Evolutionary conservation across 2,888 invertebrate species (phyloP).

Genomic region (Eupithecia exiguata): DNA sequence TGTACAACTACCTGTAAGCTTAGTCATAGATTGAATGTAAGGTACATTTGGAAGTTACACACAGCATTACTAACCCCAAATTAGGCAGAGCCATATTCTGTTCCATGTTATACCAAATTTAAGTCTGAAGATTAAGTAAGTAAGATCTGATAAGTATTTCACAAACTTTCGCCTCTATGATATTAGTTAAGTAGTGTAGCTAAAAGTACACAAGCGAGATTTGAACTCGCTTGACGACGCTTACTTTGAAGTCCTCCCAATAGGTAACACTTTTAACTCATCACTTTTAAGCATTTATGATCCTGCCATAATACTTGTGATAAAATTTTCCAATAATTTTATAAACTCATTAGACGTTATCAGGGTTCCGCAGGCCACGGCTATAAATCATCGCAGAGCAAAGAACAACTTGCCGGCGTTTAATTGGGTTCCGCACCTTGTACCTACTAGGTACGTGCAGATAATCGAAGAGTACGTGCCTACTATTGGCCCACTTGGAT

Average conservation of each 20-base stretch:
- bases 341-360: slow-evolving; percentile 48
- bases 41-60: background rate
- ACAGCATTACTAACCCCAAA: background rate
- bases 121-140: no score
- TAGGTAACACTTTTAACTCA: background rate
- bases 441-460: slow-evolving; percentile 11
- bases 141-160: background rate
- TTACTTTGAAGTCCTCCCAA: background rate
- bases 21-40: no score
- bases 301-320: background rate
- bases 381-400: slow-evolving; percentile 59
- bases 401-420: slow-evolving; percentile 57
- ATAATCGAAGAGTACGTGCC: background rate
- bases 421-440: slow-evolving; percentile 51
- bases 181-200: no score
- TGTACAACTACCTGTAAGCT: no score
- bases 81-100: background rate
- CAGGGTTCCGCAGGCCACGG: slow-evolving; percentile 50
- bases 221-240: background rate
- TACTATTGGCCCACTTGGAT: background rate
- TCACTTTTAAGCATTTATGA: background rate
- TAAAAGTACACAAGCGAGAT: background rate
- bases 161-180: background rate
- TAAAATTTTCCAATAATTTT: slow-evolving; percentile 28
- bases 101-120: no score